phyloP scores from a whole-genome alignment of 2,888 invertebrate species.

The Phytoseiulus persimilis region DNA sequence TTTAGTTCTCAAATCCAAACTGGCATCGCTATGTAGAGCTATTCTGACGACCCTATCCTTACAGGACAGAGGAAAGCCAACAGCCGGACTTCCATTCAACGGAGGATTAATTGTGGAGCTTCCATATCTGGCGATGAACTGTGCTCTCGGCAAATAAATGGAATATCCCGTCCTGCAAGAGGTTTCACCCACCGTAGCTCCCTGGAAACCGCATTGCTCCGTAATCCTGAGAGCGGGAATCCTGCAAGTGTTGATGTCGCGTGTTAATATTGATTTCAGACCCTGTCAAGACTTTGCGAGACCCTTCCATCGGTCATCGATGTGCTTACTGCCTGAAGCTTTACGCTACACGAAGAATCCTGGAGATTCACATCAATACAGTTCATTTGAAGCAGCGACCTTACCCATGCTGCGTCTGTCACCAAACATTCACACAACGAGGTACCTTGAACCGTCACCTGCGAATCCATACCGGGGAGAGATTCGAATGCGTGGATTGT shows the following conservation, averaged over 20 bases:
- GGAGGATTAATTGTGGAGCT: neutral
- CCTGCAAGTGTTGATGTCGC: neutral
- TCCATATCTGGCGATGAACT: neutral
- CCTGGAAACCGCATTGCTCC: too few relatives aligned
- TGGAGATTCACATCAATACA: slow-evolving; percentile 35
- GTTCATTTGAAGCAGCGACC: slow-evolving; percentile 32
- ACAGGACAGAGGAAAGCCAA: too few relatives aligned
- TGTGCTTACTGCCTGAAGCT: slow-evolving; percentile 24
- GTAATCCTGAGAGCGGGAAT: too few relatives aligned
- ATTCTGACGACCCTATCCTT: too few relatives aligned
- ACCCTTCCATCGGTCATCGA: slow-evolving; percentile 23
- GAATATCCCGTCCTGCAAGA: too few relatives aligned
- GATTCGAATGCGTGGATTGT: slow-evolving; percentile 25
- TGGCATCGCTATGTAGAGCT: too few relatives aligned
- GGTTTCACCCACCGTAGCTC: too few relatives aligned
- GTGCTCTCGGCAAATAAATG: neutral
- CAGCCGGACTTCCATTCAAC: too few relatives aligned
- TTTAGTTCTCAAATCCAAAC: too few relatives aligned
- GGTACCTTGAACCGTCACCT: slow-evolving; percentile 30
- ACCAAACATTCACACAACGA: slow-evolving; percentile 35
- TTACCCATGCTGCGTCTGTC: slow-evolving; percentile 25
- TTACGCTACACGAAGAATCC: slow-evolving; percentile 17
- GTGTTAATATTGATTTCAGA: neutral
- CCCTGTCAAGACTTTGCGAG: neutral
- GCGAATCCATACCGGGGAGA: slow-evolving; percentile 23